A percentile compares a stretch with the other conserved stretches of the same genome.
Evolutionary conservation across 2,888 invertebrate species (phyloP).

Genomic region (Acleris cristana): DNA sequence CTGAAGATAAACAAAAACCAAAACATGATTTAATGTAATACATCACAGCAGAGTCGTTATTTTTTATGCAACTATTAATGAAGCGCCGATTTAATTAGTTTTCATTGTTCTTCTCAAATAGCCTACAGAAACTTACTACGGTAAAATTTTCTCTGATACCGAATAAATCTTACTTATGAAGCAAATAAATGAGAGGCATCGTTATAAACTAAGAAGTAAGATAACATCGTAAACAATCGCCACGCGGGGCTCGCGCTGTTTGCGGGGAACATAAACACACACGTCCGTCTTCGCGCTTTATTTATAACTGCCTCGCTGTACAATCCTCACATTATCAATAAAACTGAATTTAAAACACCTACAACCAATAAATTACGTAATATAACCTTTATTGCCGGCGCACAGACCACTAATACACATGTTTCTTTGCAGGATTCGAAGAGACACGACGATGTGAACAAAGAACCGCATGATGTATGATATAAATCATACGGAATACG

Average conservation of each 20-base stretch:
- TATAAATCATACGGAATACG: constrained; percentile 46
- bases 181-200: constrained; percentile 33
- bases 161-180: constrained; percentile 12
- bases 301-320: constrained; percentile 24
- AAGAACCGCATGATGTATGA: constrained; percentile 59
- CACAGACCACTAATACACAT: neutral
- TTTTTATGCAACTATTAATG: no score
- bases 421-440: constrained; percentile 23
- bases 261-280: constrained; percentile 22
- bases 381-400: constrained; percentile 1
- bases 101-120: neutral
- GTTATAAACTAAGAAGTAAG: constrained; percentile 29
- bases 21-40: no score
- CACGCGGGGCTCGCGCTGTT: constrained; percentile 17
- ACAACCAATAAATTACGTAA: neutral
- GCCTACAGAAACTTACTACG: neutral
- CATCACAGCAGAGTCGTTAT: no score
- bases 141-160: neutral
- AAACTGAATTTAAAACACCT: constrained; percentile 19
- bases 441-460: constrained; percentile 35
- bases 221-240: constrained; percentile 32
- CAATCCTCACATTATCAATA: constrained; percentile 16
- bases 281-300: constrained; percentile 16
- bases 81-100: constrained; percentile 6
- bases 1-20: no score